Base-by-base conservation (phyloP, 2,797 vertebrate species). In the Botia kubotai region DNA sequence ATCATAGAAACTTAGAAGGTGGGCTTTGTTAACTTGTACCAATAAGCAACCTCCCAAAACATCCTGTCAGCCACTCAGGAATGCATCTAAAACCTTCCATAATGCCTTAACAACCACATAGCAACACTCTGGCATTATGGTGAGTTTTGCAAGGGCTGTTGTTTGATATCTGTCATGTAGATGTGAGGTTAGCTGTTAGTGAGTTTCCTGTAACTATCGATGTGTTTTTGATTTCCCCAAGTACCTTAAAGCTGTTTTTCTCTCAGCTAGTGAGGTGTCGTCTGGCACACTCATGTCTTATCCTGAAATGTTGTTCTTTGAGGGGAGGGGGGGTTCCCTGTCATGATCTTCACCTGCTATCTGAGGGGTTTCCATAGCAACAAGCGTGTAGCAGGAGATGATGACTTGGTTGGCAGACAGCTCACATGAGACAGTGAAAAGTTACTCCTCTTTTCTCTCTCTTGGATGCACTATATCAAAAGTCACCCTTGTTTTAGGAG, bases 301-400 rank as follows among this genome's bases (percentile, higher is more conserved):
- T 39, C 29, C 17, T 2, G 8, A 39, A 17, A 19, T 17, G 13
- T 62, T 62, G 10, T 26, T 62, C 60, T 62, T 29, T 43, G 23
- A 23, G 26, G 13, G 55, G 36, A 26, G 75, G 83, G 48, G 80
- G 33, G 53, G 55, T 71, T 84, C 39, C 77, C 65, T 71, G 63
- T 81, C 81, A 75, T 84, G 80, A 82, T 81, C 70, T 86, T 76
- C 72, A 85, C 55, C 70, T 79, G 66, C 70, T 82, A 84, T 87
- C 87, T 88, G 87, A 90, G 87, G 86, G 85, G 91, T 93, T 92
- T 86, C 93, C 90, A 93, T 93, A 91, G 90, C 91, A 91, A 93
- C 93, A 82, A 81, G 63, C 69, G 83, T 89, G 86, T 72, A 81
- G 83, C 53, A 14, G 88, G 83, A 88, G 86, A 86, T 87, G 52